A percentile compares a stretch with the other conserved stretches of the same genome.
Conservation (phyloP, 2,113 vertebrate species). For the Cyanoderma ruficeps region DNA sequence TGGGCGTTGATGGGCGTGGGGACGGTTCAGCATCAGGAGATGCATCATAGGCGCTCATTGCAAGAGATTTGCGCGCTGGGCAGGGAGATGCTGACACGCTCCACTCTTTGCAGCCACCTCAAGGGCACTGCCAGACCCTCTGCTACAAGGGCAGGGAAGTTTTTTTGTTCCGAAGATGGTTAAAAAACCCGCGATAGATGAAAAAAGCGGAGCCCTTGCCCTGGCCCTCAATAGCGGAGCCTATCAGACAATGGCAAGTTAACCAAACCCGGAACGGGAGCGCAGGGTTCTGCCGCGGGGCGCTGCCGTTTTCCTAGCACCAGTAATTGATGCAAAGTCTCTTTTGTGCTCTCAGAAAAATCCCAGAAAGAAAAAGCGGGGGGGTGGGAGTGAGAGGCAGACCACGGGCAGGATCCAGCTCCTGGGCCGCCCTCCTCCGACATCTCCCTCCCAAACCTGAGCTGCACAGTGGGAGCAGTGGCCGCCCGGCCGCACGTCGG, state of each 20-base stretch:
- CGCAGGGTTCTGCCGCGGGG: not conserved
- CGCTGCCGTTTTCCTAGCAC: not conserved
- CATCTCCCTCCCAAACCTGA: not conserved
- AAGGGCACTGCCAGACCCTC: not conserved
- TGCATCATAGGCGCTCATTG: rapidly evolving
- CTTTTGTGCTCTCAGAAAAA: slow-evolving; percentile 53
- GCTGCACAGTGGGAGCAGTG: not conserved
- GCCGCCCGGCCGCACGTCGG: not conserved
- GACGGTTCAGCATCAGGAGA: not conserved
- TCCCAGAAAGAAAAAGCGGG: not conserved
- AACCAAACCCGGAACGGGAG: slow-evolving; percentile 10
- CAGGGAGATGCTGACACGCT: rapidly evolving
- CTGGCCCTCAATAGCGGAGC: not conserved
- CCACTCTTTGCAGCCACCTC: rapidly evolving
- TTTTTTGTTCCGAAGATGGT: not conserved
- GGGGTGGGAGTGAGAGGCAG: not conserved
- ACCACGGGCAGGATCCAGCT: not conserved
- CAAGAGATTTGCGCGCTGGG: not conserved
- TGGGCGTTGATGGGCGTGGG: rapidly evolving
- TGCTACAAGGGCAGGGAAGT: not conserved
- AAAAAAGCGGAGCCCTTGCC: not conserved
- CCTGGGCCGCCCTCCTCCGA: not conserved
- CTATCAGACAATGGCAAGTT: slow-evolving; percentile 38
- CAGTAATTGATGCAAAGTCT: slow-evolving; percentile 57
- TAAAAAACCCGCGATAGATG: not conserved